Base-by-base conservation (phyloP, 2,113 vertebrate genomes). In the Corvus cornix region DNA sequence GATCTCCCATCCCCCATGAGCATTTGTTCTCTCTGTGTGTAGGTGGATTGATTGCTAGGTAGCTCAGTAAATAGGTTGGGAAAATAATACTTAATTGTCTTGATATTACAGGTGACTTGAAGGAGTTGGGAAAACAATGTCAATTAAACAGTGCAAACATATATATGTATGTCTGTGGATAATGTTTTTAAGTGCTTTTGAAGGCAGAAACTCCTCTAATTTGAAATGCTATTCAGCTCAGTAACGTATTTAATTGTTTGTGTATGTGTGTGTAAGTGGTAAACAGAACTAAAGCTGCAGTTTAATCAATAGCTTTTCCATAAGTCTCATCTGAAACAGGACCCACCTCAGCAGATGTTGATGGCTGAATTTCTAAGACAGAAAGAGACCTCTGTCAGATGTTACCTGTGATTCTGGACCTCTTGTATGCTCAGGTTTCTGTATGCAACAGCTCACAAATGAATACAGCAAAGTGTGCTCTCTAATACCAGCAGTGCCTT, bases 71-170 rank as follows among this genome's bases (percentile, higher is more conserved):
- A 97, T 96, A 97, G 94, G 84, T 95, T 96, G 96, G 88, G 95
- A 97, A 97, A 97, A 97, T 97, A 96, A 96, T 96, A 95, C 94
- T 97, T 97, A 96, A 97, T 97, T 96, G 94, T 96, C 90, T 95
- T 96, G 95, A 97, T 97, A 97, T 95, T 96, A 95, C 95, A 96
- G 94, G 93, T 97, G 93, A 95, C 92, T 95, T 96, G 96, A 95
- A 97, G 84, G 82, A 96, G 93, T 94, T 97, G 96, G 94, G 94
- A 95, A 97, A 97, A 97, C 92, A 97, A 86, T 94, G 95, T 96
- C 97, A 97, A 94, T 97, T 97, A 97, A 94, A 84, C 72, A 89
- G 67, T 83, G 78, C 87, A 89, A 92, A 91, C 75, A 90, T 72
- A 68, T 78, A 76, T 89, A 43, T 81, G n/a, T 76, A 53, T 84